Evolutionary conservation across 2,888 invertebrate genomes (phyloP).

Genomic region (Sarcophaga rosellei): DNA sequence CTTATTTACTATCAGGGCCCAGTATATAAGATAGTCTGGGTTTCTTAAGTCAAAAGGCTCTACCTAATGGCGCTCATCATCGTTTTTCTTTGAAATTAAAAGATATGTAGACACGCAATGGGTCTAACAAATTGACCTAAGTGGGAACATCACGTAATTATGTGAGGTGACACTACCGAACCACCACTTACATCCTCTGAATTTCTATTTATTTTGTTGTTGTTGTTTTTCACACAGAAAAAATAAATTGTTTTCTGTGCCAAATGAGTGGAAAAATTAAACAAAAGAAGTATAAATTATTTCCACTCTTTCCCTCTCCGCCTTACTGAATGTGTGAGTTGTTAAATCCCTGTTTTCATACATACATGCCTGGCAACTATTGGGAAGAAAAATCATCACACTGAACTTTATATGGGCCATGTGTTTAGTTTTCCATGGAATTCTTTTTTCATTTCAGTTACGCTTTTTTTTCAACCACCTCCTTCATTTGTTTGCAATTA

Average conservation of each 20-base stretch:
- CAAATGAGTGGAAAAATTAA: background rate
- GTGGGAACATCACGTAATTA: too few relatives aligned
- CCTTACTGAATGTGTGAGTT: background rate
- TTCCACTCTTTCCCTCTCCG: background rate
- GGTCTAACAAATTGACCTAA: too few relatives aligned
- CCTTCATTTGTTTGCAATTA: slow-evolving; percentile 45
- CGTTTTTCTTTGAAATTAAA: too few relatives aligned
- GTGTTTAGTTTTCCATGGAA: slow-evolving; percentile 25
- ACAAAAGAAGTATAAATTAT: background rate
- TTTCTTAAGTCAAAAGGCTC: too few relatives aligned
- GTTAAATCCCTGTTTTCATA: background rate
- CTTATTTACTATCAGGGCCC: too few relatives aligned
- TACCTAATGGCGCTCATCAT: too few relatives aligned
- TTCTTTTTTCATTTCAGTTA: background rate
- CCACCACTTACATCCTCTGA: too few relatives aligned
- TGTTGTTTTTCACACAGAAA: too few relatives aligned
- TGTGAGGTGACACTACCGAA: too few relatives aligned
- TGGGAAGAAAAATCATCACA: background rate
- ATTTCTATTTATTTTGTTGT: too few relatives aligned
- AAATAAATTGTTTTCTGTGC: background rate
- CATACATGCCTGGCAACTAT: background rate
- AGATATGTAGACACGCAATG: too few relatives aligned
- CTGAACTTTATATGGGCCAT: slow-evolving; percentile 60
- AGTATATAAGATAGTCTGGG: too few relatives aligned
- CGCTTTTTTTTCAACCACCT: background rate